Conservation (phyloP, 1,140 invertebrate genomes). For the Polyergus mexicanus region DNA sequence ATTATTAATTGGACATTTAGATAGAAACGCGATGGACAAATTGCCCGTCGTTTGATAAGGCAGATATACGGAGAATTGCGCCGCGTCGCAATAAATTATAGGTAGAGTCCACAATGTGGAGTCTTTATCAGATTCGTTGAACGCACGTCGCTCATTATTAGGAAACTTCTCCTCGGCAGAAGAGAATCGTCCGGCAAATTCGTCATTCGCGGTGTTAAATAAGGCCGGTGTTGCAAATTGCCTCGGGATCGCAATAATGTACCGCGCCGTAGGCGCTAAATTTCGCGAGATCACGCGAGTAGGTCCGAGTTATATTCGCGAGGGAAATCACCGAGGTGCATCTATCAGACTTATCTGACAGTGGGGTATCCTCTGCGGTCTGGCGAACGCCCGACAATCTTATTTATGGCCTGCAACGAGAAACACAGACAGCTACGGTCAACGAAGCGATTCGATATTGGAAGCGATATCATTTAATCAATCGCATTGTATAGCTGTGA, state of each 20-base stretch:
- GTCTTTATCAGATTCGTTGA: constrained; percentile 54
- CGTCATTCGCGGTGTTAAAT: constrained; percentile 37
- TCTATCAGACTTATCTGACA: constrained; percentile 74
- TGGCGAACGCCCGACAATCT: constrained; percentile 51
- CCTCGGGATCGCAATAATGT: constrained; percentile 36
- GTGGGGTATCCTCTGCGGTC: neutral
- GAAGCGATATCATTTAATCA: constrained; percentile 63
- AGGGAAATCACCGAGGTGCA: constrained; percentile 67
- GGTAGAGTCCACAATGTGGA: constrained; percentile 47
- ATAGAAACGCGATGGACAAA: constrained; percentile 55
- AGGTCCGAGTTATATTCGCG: constrained; percentile 63
- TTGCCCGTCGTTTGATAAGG: constrained; percentile 54
- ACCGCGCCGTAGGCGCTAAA: constrained; percentile 46
- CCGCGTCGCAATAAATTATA: constrained; percentile 44
- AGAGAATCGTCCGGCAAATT: constrained; percentile 11
- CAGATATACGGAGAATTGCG: constrained; percentile 41
- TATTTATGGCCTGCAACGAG: constrained; percentile 50
- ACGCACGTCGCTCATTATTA: constrained; percentile 49
- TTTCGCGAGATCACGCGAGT: constrained; percentile 72
- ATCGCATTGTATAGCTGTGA: constrained; percentile 44
- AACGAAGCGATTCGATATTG: constrained; percentile 70
- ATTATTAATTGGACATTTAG: constrained; percentile 62
- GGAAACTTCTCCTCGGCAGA: constrained; percentile 16
- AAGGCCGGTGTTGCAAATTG: constrained; percentile 53
- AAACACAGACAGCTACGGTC: constrained; percentile 60